phyloP scores from a whole-genome alignment of 2,888 invertebrate species.

The Melipona beecheii region DNA sequence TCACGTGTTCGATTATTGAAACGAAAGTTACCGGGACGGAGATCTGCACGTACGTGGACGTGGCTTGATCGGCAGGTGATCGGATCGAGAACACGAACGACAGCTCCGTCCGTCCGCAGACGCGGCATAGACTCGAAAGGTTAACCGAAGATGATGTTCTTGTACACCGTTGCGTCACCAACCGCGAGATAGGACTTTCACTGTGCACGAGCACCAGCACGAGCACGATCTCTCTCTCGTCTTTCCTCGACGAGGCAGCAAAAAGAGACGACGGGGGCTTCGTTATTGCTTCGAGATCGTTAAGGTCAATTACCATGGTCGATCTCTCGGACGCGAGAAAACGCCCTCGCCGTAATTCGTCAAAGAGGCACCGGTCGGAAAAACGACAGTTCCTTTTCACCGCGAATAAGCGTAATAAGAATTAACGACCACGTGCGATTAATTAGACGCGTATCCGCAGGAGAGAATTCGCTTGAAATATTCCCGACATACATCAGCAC shows the following conservation, averaged over 20 bases:
- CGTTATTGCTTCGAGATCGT: conserved; percentile 38
- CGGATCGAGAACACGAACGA: conserved; percentile 27
- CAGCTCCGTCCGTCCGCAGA: conserved; percentile 12
- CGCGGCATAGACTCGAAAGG: conserved; percentile 66
- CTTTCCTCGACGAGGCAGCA: conserved; percentile 15
- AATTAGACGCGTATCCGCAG: conserved; percentile 39
- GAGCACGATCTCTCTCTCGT: conserved; percentile 12
- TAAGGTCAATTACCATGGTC: conserved; percentile 49
- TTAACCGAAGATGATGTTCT: conserved; percentile 71
- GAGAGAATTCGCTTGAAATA: conserved; percentile 30
- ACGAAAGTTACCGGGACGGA: background rate
- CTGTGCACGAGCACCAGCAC: conserved; percentile 43
- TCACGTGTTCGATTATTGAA: conserved; percentile 8
- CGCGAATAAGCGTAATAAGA: conserved; percentile 51
- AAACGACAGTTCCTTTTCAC: background rate
- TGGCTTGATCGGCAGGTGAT: conserved; percentile 43
- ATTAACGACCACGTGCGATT: conserved; percentile 50
- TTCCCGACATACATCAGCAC: conserved; percentile 4
- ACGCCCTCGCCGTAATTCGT: conserved; percentile 10
- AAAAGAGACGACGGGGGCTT: conserved; percentile 20
- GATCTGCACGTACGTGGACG: conserved; percentile 7
- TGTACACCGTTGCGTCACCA: conserved; percentile 71
- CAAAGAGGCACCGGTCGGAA: background rate
- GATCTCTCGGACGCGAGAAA: conserved; percentile 37
- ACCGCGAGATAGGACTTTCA: conserved; percentile 75